phyloP scores from a whole-genome alignment of 2,113 vertebrate genomes.

The Microcebus jonahi region DNA sequence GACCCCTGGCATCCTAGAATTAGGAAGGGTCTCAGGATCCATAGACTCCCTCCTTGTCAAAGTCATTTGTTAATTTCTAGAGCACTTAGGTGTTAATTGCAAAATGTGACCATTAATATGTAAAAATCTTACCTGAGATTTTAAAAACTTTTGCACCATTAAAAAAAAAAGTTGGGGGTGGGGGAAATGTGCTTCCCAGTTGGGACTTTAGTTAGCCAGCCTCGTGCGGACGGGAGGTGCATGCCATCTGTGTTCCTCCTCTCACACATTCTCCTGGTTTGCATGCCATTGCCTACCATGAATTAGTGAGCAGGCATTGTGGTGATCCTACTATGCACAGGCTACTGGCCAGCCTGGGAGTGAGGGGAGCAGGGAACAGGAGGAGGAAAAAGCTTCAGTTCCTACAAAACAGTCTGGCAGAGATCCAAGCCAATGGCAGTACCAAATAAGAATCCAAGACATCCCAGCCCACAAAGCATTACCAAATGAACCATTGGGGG shows the following conservation, averaged over 20 bases:
- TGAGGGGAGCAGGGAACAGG: neutral
- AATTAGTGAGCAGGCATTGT: neutral
- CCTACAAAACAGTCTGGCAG: neutral
- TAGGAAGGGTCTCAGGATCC: neutral
- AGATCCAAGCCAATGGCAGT: neutral
- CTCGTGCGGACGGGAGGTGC: neutral
- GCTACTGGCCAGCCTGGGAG: neutral
- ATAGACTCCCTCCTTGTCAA: neutral
- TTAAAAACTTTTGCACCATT: neutral
- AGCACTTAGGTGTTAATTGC: neutral
- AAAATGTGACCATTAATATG: neutral
- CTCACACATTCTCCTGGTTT: neutral
- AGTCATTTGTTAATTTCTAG: neutral
- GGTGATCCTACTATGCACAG: neutral
- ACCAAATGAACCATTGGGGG: neutral
- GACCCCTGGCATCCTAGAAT: neutral
- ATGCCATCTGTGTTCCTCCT: neutral
- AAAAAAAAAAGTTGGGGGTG: neutral
- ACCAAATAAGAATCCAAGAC: neutral
- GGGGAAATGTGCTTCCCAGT: neutral
- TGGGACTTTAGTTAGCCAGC: neutral
- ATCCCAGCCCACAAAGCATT: neutral
- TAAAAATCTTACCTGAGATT: neutral
- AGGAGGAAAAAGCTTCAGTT: neutral
- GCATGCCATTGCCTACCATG: neutral